phyloP scores from a whole-genome alignment of 2,888 invertebrate genomes.

The Atethmia centrago region DNA sequence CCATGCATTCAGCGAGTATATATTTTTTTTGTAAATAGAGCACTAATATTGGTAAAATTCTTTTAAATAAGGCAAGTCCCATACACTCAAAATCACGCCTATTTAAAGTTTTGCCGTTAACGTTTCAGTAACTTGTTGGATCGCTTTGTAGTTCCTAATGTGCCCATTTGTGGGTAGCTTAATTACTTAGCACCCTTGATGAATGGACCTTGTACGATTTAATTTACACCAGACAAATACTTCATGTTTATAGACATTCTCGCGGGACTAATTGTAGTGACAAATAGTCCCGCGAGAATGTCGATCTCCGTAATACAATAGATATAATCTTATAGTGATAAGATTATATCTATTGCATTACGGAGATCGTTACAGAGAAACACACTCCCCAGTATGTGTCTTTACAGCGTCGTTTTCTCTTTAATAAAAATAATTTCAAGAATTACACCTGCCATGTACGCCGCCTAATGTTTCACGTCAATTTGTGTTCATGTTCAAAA shows the following conservation, averaged over 20 bases:
- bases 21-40: not conserved
- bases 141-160: conserved; percentile 38
- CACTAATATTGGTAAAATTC: conserved; percentile 10
- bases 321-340: no score
- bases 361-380: conserved; percentile 2
- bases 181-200: conserved; percentile 48
- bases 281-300: no score
- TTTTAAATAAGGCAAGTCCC: not conserved
- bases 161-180: conserved; percentile 37
- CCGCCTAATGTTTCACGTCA: conserved; percentile 16
- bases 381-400: not conserved
- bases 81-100: conserved; percentile 24
- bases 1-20: not conserved
- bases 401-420: conserved; percentile 20
- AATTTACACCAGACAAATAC: conserved; percentile 2
- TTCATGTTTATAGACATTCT: conserved; percentile 15
- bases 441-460: conserved; percentile 12
- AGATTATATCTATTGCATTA: conserved; percentile 23
- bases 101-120: conserved; percentile 33
- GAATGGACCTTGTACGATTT: conserved; percentile 32
- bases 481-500: conserved; percentile 35
- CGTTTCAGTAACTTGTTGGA: conserved; percentile 18
- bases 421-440: conserved; percentile 16
- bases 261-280: conserved; percentile 21
- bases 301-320: no score